Conservation (phyloP, 2,113 vertebrate species). For the Neomonachus schauinslandi region DNA sequence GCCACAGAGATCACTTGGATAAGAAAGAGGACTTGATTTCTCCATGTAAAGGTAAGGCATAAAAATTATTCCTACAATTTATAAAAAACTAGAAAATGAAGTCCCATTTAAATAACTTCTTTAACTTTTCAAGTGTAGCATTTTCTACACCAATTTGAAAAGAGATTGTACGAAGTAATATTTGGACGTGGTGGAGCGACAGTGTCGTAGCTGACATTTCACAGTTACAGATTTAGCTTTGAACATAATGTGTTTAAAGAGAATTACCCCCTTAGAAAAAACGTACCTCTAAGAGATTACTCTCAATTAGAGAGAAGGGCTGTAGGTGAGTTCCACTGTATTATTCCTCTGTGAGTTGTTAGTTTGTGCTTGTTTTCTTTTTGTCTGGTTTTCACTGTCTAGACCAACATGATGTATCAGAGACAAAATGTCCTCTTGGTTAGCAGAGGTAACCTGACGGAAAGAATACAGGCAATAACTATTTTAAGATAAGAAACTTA, state of each 20-base stretch:
- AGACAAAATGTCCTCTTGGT: background rate
- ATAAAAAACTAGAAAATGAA: constrained; percentile 35
- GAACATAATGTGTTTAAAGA: constrained; percentile 29
- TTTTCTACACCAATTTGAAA: constrained; percentile 36
- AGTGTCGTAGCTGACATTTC: background rate
- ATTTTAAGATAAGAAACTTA: constrained; percentile 35
- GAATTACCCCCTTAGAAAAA: background rate
- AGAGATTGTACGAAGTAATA: background rate
- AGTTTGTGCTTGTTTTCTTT: background rate
- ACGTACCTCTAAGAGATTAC: background rate
- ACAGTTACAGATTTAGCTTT: background rate
- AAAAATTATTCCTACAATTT: background rate
- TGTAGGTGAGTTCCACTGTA: background rate
- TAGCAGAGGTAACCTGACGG: background rate
- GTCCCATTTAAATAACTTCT: background rate
- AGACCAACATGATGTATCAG: background rate
- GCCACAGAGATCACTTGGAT: constrained; percentile 99
- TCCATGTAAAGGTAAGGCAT: constrained; percentile 96
- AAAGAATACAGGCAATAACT: background rate
- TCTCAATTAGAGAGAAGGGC: background rate
- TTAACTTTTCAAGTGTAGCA: constrained; percentile 6
- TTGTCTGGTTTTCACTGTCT: background rate
- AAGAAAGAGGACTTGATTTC: constrained; percentile 98
- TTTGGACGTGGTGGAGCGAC: background rate
- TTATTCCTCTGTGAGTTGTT: background rate